A percentile compares a stretch with the other conserved stretches of the same genome.
phyloP scores from a whole-genome alignment of 1,140 invertebrate genomes.

The Nymphalis io region DNA sequence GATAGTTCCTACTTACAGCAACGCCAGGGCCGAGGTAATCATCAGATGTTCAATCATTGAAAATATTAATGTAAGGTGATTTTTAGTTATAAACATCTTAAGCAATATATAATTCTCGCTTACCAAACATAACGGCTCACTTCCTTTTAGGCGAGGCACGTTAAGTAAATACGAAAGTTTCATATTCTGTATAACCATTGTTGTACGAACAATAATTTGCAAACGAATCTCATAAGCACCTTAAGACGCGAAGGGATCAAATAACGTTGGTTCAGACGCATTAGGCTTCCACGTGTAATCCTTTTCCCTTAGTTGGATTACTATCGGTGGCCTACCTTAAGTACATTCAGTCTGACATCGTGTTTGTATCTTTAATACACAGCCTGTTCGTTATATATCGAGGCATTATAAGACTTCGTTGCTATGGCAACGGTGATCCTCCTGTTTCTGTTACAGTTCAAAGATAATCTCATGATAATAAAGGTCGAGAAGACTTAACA shows the following conservation, averaged over 20 bases:
- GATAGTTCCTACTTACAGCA: too few relatives aligned
- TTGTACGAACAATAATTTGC: constrained; percentile 71
- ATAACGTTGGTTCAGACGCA: constrained; percentile 63
- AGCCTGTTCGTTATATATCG: constrained; percentile 56
- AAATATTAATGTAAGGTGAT: too few relatives aligned
- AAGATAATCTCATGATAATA: constrained; percentile 14
- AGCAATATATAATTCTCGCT: constrained; percentile 4
- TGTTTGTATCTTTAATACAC: constrained; percentile 60
- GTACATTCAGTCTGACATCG: constrained; percentile 58
- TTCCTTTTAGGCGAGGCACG: background rate
- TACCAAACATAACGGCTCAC: constrained; percentile 12
- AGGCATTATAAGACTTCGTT: constrained; percentile 39
- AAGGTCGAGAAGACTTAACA: background rate
- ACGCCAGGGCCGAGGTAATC: too few relatives aligned
- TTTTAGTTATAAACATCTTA: background rate
- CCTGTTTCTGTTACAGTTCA: constrained; percentile 11
- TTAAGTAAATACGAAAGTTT: constrained; percentile 11
- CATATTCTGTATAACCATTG: constrained; percentile 44
- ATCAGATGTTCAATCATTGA: too few relatives aligned
- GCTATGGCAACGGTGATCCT: constrained; percentile 30
- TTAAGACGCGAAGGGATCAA: constrained; percentile 67
- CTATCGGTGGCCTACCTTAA: constrained; percentile 58
- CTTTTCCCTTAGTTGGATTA: constrained; percentile 72
- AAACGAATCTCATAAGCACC: constrained; percentile 59
- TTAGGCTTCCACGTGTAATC: constrained; percentile 70